Evolutionary conservation across 2,797 vertebrate genomes (phyloP).

Genomic region (Sebastes ruberrimus): DNA sequence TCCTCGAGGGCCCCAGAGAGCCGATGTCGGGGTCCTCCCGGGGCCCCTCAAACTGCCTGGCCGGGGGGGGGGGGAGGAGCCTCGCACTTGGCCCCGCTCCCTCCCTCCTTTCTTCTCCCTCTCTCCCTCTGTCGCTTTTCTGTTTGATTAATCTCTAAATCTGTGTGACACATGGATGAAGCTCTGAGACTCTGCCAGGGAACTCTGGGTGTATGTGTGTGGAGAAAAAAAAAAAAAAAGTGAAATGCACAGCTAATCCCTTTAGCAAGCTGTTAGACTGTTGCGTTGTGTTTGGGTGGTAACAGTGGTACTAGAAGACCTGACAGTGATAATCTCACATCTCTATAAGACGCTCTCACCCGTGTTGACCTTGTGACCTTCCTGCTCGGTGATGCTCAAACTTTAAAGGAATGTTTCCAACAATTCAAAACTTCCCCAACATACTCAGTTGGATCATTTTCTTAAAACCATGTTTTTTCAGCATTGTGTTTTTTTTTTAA

Average conservation of each 20-base stretch:
- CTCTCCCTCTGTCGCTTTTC: conserved; percentile 78
- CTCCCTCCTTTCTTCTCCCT: conserved; percentile 55
- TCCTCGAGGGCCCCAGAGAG: conserved; percentile 84
- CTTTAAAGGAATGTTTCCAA: conserved; percentile 16
- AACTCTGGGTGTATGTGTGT: conserved; percentile 14
- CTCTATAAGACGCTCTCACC: conserved; percentile 42
- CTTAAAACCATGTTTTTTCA: not conserved
- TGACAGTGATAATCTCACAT: conserved; percentile 61
- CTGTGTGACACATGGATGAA: conserved; percentile 78
- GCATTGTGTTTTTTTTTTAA: too few relatives aligned
- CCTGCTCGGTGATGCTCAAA: conserved; percentile 5
- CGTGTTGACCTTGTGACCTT: conserved; percentile 47
- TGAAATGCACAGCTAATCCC: conserved; percentile 70
- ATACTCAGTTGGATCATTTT: not conserved
- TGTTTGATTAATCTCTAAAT: conserved; percentile 87
- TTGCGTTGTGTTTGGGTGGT: conserved; percentile 53
- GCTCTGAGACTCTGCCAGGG: conserved; percentile 52
- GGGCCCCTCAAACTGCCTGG: conserved; percentile 77
- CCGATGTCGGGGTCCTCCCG: conserved; percentile 74
- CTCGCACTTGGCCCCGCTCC: conserved; percentile 52
- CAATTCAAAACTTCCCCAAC: not conserved
- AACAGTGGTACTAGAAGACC: conserved; percentile 50
- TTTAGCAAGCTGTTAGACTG: conserved; percentile 68
- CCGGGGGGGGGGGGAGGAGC: conserved; percentile 8
- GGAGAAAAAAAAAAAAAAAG: conserved; percentile 39